Evolutionary conservation across 2,797 vertebrate genomes (phyloP).

Genomic region (Rhynchonycteris naso): DNA sequence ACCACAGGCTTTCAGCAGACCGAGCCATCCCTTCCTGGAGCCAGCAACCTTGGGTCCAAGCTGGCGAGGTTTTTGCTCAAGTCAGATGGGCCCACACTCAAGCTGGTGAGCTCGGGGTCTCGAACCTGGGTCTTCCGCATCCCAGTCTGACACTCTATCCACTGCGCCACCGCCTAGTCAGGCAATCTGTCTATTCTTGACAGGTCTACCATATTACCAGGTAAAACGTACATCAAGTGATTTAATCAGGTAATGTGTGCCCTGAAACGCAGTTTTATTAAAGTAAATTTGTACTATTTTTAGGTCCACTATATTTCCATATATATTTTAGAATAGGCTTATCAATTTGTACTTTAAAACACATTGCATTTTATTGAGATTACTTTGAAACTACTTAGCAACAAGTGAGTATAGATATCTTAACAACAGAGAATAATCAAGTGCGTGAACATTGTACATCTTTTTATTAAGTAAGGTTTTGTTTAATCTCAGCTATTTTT

Average conservation of each 20-base stretch:
- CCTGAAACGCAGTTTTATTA: background rate
- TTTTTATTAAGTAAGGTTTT: background rate
- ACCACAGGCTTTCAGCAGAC: no score
- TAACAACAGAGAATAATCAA: background rate
- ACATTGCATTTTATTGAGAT: background rate
- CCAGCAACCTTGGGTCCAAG: no score
- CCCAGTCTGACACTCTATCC: no score
- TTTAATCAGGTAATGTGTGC: background rate
- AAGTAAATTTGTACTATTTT: background rate
- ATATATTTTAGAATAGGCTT: background rate
- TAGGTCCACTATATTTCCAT: background rate
- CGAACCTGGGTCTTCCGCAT: no score
- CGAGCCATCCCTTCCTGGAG: no score
- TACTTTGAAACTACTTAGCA: background rate
- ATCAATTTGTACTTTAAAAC: background rate
- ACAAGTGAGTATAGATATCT: background rate
- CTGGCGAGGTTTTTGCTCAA: no score
- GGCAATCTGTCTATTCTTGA: background rate
- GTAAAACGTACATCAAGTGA: background rate
- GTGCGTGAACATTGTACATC: background rate
- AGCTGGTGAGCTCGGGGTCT: no score
- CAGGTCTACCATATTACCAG: background rate
- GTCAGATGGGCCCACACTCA: no score
- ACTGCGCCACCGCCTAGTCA: no score
- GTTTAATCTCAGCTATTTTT: background rate